A percentile compares a stretch with the other conserved stretches of the same genome.
These are phyloP conservation scores for Drosophila orosa DNA, from an alignment of 1,140 invertebrate genomes.

Conservation along the genomic window DNA sequence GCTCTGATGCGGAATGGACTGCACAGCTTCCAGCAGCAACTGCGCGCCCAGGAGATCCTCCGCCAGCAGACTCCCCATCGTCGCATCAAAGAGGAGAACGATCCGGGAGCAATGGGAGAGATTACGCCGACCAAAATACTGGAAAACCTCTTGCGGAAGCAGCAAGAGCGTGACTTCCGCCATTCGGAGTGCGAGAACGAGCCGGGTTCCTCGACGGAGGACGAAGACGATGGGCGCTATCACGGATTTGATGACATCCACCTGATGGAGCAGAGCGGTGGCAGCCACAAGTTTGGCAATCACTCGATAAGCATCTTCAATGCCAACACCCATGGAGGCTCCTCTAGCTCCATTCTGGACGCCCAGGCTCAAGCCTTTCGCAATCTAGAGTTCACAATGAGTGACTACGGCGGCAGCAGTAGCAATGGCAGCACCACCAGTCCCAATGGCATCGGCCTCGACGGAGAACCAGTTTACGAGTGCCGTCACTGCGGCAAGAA, in stretches of 20 bases:
- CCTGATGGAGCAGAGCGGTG: slow-evolving; percentile 65
- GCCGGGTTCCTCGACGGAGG: slow-evolving; percentile 57
- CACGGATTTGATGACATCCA: slow-evolving; percentile 80
- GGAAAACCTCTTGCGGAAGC: slow-evolving; percentile 74
- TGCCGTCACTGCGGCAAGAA: slow-evolving; percentile 92
- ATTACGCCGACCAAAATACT: slow-evolving; percentile 69
- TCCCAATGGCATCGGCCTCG: slow-evolving; percentile 84
- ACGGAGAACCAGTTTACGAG: slow-evolving; percentile 88
- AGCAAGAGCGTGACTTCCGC: slow-evolving; percentile 63
- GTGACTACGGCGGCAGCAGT: slow-evolving; percentile 73
- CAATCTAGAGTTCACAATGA: slow-evolving; percentile 72
- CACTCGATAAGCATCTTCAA: slow-evolving; percentile 51
- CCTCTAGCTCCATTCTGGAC: slow-evolving; percentile 54
- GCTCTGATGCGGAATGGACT: slow-evolving; percentile 72
- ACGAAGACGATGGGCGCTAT: slow-evolving; percentile 75
- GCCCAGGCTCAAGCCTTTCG: slow-evolving; percentile 77
- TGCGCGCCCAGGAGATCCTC: slow-evolving; percentile 75
- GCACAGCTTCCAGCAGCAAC: slow-evolving; percentile 78
- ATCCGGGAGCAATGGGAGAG: slow-evolving; percentile 11
- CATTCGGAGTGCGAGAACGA: slow-evolving; percentile 73
- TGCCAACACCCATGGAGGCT: slow-evolving; percentile 48
- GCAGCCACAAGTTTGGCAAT: slow-evolving; percentile 40
- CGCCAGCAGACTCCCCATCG: slow-evolving; percentile 65
- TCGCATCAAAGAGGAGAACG: slow-evolving; percentile 54
- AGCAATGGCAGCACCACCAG: slow-evolving; percentile 67